Evolutionary conservation across 2,113 vertebrate genomes (phyloP).

Genomic region (Poeciliopsis prolifica): DNA sequence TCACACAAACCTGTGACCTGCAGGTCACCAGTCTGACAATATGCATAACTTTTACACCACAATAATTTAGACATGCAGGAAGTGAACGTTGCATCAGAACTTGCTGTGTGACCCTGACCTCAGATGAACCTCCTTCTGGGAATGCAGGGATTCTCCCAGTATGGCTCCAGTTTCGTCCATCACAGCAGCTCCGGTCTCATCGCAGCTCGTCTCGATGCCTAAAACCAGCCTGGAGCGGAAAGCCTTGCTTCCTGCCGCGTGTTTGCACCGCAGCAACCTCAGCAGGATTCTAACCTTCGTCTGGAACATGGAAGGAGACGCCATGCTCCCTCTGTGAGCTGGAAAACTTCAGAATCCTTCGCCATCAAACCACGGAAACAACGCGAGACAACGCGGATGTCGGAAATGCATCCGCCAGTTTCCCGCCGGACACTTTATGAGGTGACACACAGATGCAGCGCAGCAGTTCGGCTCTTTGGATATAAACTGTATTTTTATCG

Average conservation of each 20-base stretch:
- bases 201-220: slow-evolving; percentile 96
- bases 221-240: slow-evolving; percentile 78
- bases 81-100: not conserved
- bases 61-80: too few species aligned
- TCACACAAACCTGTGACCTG: not conserved
- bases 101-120: slow-evolving; percentile 73
- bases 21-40: not conserved
- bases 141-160: slow-evolving; percentile 89
- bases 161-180: slow-evolving; percentile 86
- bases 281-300: not conserved
- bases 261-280: slow-evolving; percentile 1
- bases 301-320: slow-evolving; percentile 28
- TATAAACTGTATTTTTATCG: not conserved
- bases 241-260: not conserved
- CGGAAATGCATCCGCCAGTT: not conserved
- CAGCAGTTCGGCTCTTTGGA: not conserved
- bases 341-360: not conserved
- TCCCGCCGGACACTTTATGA: slow-evolving; percentile 30
- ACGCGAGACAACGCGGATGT: not conserved
- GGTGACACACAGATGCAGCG: slow-evolving; percentile 32
- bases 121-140: slow-evolving; percentile 89
- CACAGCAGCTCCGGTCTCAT: slow-evolving; percentile 95
- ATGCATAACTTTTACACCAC: not conserved
- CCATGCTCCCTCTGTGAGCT: not conserved
- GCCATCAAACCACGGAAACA: not conserved